Evolutionary conservation across 2,113 vertebrate genomes (phyloP).

Genomic region (Tinamus guttatus): DNA sequence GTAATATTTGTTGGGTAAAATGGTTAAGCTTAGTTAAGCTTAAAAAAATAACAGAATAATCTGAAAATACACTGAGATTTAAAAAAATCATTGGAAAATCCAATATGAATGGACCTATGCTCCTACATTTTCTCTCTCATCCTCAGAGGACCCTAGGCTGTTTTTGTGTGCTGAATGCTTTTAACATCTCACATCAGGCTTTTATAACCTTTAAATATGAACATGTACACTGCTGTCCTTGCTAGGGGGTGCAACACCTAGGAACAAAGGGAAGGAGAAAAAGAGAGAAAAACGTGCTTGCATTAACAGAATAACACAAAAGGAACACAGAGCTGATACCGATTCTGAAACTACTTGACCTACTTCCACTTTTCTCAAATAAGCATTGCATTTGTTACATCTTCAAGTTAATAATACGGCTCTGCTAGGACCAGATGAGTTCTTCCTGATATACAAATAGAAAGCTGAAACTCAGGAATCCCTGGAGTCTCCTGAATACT

Average conservation of each 20-base stretch:
- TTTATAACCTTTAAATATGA: neutral
- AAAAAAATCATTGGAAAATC: neutral
- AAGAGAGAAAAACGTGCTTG: neutral
- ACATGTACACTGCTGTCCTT: neutral
- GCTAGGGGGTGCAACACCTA: neutral
- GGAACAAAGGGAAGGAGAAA: neutral
- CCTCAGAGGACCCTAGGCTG: neutral
- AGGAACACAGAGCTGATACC: neutral
- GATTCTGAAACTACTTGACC: neutral
- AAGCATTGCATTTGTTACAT: neutral
- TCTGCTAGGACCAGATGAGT: neutral
- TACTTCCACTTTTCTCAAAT: neutral
- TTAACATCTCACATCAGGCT: neutral
- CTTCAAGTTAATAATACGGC: neutral
- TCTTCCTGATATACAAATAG: neutral
- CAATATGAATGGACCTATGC: neutral
- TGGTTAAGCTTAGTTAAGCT: neutral
- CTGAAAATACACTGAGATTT: neutral
- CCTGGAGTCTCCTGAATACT: accelerated
- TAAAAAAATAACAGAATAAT: neutral
- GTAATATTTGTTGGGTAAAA: neutral
- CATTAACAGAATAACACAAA: neutral
- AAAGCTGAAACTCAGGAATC: neutral
- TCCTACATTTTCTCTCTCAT: neutral
- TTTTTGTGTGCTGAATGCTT: neutral